Evolutionary conservation across 2,797 vertebrate species (phyloP), one percentile per base, ranked within the genome.

Genomic region (Enteromius mattozi): DNA sequence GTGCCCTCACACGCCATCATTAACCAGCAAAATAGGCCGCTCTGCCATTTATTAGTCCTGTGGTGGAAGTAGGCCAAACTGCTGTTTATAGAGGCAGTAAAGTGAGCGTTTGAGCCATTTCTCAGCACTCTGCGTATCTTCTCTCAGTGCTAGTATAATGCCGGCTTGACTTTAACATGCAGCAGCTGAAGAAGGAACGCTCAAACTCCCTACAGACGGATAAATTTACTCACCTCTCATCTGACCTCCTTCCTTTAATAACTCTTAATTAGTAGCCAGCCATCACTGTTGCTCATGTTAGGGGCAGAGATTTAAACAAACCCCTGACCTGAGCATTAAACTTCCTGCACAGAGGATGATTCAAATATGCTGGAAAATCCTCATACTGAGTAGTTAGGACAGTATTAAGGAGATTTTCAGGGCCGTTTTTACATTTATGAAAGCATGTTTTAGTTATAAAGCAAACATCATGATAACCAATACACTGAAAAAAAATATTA

Each of bases 161-260:
- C 85, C 49, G 77, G 84, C 71, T 65, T 84, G 83, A 84, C 68
- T 86, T 89, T 87, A 87, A 88, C 85, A 75, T 47, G 51, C 70
- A 35, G 37, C 84, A 88, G 85, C 87, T 82, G 75, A 81, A 35
- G n/a, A 30, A 59, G n/a, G 56, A 59, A 24, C 61, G 13, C 61
- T 30, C 24, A 13, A 54, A 19, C 56, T 82, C 70, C 59, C 70
- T 19, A 68, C 6, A 40, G 33, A 66, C n/a, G 9, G 6, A 65
- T 83, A 40, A 66, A 76, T 61, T 47, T 35, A 3, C 14, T 51
- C 47, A 70, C 33, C 71, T 74, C 12, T 65, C 37, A 24, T 49
- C 78, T 65, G 47, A 71, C 66, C 40, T 78, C 80, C 76, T 65
- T 56, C 27, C 1, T 19, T 24, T 54, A 37, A 33, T 37, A 61